Evolutionary conservation across 64 coral and sea anemone species (phyloP).

Genomic region (Cladopsammia gracilis): DNA sequence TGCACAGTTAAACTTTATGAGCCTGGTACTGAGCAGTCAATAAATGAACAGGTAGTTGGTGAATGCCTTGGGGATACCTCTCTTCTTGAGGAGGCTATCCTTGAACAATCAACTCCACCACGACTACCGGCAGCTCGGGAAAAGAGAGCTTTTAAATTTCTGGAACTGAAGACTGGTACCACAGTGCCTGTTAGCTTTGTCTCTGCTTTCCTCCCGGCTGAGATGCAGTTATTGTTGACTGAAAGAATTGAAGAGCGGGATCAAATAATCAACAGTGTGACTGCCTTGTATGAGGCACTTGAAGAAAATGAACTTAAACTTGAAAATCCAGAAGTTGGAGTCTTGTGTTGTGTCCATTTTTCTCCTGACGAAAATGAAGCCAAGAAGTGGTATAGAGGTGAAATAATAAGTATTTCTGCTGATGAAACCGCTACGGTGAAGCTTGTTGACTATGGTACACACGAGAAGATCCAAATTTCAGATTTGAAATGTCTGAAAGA

Average conservation of each 20-base stretch:
- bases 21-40: neutral
- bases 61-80: conserved; percentile 46
- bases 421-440: conserved; percentile 50
- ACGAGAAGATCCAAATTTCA: conserved; percentile 75
- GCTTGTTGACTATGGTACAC: conserved; percentile 92
- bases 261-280: neutral
- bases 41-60: conserved; percentile 22
- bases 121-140: neutral
- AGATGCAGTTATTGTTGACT: conserved; percentile 26
- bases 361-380: conserved; percentile 46
- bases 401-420: conserved; percentile 38
- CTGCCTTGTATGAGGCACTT: neutral
- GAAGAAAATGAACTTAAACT: neutral
- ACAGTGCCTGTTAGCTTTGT: conserved; percentile 21
- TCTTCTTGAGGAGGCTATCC: neutral
- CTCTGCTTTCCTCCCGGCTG: conserved; percentile 16
- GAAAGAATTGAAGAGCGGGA: conserved; percentile 30
- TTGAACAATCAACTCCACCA: conserved; percentile 17
- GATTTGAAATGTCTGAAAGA: conserved; percentile 77
- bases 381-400: conserved; percentile 64
- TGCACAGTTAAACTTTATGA: conserved; percentile 27
- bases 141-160: conserved; percentile 12
- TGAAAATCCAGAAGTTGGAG: conserved; percentile 16
- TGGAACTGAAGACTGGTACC: neutral
- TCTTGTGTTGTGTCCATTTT: conserved; percentile 38